Percentiles rank a stretch among this genome's conserved stretches.
These are phyloP conservation scores for Anguilla rostrata DNA, from an alignment of 2,113 vertebrate genomes.

Conservation along the genomic window DNA sequence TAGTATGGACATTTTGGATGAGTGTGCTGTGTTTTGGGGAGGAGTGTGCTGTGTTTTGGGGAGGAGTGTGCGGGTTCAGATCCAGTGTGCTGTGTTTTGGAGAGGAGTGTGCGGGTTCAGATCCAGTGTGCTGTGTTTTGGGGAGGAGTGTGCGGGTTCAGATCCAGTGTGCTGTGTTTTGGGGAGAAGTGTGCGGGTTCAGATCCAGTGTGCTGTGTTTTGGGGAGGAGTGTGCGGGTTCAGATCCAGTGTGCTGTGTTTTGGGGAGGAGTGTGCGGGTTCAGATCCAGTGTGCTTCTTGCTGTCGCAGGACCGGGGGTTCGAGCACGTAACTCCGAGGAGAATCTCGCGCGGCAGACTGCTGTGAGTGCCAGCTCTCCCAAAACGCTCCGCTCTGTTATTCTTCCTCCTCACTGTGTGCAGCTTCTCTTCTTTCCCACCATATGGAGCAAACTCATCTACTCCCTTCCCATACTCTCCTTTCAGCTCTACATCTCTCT, in stretches of 20 bases:
- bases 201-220: not conserved
- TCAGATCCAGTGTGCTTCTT: conserved; percentile 18
- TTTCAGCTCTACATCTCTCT: no score
- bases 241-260: not conserved
- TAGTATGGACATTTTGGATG: not conserved
- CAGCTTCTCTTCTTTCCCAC: not conserved
- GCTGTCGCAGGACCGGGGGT: conserved; percentile 64
- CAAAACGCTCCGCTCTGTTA: no score
- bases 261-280: not conserved
- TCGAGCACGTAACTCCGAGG: conserved; percentile 72
- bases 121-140: not conserved
- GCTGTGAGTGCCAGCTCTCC: conserved; percentile 61
- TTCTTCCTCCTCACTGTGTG: not conserved
- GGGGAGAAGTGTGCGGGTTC: not conserved
- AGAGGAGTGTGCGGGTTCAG: not conserved
- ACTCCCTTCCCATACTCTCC: no score
- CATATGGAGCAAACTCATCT: not conserved
- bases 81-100: not conserved
- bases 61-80: not conserved
- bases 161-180: not conserved
- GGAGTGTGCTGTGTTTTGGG: no score
- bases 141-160: not conserved
- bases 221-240: no score
- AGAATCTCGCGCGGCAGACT: conserved; percentile 68
- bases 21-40: not conserved